These are phyloP conservation scores for Stegophylla sp. DNA, from an alignment of 2,888 invertebrate genomes.

Conservation along the genomic window DNA sequence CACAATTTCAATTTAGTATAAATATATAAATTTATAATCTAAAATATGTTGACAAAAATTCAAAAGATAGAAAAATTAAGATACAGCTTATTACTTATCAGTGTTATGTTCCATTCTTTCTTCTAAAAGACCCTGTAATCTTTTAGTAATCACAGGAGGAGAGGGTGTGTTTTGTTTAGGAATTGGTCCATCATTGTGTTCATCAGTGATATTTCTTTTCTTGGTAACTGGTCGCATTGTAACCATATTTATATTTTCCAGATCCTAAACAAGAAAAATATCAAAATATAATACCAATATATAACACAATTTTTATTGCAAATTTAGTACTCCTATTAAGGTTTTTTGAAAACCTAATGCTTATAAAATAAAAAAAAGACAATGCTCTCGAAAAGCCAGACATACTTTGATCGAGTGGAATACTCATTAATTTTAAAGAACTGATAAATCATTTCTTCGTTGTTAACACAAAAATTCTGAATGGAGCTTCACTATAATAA, in stretches of 20 bases:
- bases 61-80: constrained; percentile 36
- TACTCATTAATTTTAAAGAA: too few relatives aligned
- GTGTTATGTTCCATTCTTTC: constrained; percentile 50
- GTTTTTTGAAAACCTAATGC: too few relatives aligned
- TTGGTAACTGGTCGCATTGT: constrained; percentile 44
- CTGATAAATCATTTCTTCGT: too few relatives aligned
- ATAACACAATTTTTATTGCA: too few relatives aligned
- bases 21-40: constrained; percentile 7
- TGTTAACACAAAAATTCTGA: too few relatives aligned
- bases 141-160: constrained; percentile 50
- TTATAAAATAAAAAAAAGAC: too few relatives aligned
- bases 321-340: too few relatives aligned
- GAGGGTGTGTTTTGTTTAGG: constrained; percentile 47
- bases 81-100: constrained; percentile 37
- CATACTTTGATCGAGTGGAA: too few relatives aligned
- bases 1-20: neutral
- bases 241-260: constrained; percentile 50
- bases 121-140: constrained; percentile 53
- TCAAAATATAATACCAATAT: neutral
- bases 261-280: constrained; percentile 31
- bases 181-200: constrained; percentile 22
- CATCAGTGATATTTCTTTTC: constrained; percentile 41
- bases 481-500: too few relatives aligned
- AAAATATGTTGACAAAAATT: constrained; percentile 29
- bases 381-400: too few relatives aligned